Evolutionary conservation across 2,797 vertebrate genomes (phyloP), one percentile per base, ranked within the genome.

Genomic region (Coracias cyanogaster): DNA sequence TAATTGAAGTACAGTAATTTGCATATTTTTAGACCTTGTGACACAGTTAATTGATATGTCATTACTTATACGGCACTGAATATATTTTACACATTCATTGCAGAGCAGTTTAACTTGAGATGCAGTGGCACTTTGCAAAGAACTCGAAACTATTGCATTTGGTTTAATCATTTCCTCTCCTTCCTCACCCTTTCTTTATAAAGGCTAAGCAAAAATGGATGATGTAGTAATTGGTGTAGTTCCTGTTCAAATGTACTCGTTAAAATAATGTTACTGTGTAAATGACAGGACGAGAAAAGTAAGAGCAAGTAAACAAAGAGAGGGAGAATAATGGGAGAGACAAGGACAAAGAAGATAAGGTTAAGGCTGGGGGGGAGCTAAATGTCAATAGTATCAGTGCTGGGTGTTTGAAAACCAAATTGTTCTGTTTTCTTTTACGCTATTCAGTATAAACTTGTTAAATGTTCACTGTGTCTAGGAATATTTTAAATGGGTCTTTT

Each of bases 1-100:
- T 98, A 98, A 98, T 98, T 98, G 98, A 98, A 98, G 98, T 98
- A 98, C 96, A 98, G 98, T 98, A 98, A 98, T 98, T 98, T 98
- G 97, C 98, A 98, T 98, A 98, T 98, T 98, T 98, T 98, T 98
- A 98, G 98, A 98, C 98, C 98, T 98, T 98, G 98, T 98, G 98
- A 98, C 97, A 98, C 94, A 98, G 98, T 98, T 98, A 98, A 98
- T 98, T 98, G 98, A 98, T 98, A 98, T 98, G 98, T 98, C 98
- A 98, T 98, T 98, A 98, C 98, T 97, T 98, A 97, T 97, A 98
- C 83, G 31, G 96, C 96, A 96, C 97, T 97, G 97, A 97, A 97
- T 98, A 96, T 97, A 97, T 98, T 98, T 97, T 97, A 97, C 96
- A 96, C 94, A 76, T 97, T 97, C 92, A 87, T 97, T 97, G 96